phyloP scores from a whole-genome alignment of 2,888 invertebrate species.

The Gandaritis pyraliata region DNA sequence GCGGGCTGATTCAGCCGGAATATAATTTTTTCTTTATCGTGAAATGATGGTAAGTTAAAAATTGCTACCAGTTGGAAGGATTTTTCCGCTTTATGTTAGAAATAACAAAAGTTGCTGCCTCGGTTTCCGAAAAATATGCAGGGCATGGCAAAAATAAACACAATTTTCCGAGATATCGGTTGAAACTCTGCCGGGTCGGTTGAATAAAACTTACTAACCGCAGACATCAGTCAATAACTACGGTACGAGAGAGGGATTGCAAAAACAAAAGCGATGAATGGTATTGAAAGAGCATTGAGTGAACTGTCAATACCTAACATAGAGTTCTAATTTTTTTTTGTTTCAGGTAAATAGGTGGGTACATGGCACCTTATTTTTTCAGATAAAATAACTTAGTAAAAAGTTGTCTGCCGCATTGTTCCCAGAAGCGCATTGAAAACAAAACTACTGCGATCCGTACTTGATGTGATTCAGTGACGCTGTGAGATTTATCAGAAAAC shows the following conservation, averaged over 20 bases:
- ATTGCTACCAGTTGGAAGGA: too few relatives aligned
- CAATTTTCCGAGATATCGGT: conserved; percentile 19
- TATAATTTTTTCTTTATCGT: not conserved
- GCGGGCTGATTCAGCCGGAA: not conserved
- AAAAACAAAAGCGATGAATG: conserved; percentile 17
- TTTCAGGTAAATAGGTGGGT: not conserved
- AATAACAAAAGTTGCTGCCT: conserved; percentile 11
- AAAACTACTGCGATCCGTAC: too few relatives aligned
- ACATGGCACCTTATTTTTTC: too few relatives aligned
- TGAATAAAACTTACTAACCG: conserved; percentile 13
- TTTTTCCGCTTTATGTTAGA: not conserved
- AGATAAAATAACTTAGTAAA: too few relatives aligned
- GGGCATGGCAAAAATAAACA: conserved; percentile 17
- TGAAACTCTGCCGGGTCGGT: conserved; percentile 4
- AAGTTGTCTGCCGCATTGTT: too few relatives aligned
- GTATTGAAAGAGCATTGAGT: conserved; percentile 3
- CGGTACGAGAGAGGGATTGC: conserved; percentile 12
- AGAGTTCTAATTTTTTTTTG: not conserved
- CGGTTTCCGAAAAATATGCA: conserved; percentile 23
- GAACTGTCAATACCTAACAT: not conserved
- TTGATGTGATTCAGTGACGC: too few relatives aligned
- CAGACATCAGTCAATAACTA: conserved; percentile 22
- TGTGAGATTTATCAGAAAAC: too few relatives aligned
- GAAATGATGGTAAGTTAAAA: not conserved
- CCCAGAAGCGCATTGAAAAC: too few relatives aligned